A percentile compares a stretch with the other conserved stretches of the same genome.
Evolutionary conservation across 35 echinoderm and acorn worm genomes (phyloP).

Genomic region (Lytechinus pictus): DNA sequence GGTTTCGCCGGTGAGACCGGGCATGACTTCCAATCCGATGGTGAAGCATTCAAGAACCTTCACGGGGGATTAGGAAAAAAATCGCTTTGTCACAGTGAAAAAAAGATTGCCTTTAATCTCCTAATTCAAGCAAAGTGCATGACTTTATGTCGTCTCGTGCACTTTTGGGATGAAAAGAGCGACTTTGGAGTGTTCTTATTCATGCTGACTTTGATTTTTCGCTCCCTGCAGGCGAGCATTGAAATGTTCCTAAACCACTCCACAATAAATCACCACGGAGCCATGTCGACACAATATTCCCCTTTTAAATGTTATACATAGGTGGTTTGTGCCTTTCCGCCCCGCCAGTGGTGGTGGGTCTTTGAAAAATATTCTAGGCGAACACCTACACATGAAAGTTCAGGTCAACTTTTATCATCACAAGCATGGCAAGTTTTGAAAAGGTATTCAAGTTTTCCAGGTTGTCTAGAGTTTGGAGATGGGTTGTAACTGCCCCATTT

Average conservation of each 20-base stretch:
- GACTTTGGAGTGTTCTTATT: not conserved
- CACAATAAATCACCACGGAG: not conserved
- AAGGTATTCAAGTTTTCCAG: not conserved
- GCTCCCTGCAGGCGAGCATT: not conserved
- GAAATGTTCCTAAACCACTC: not conserved
- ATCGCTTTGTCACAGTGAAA: not conserved
- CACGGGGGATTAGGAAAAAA: not conserved
- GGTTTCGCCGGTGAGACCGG: too few species aligned
- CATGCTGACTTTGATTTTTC: not conserved
- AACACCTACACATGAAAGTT: not conserved
- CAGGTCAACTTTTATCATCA: not conserved
- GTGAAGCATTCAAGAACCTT: not conserved
- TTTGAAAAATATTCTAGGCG: not conserved
- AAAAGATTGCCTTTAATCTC: not conserved
- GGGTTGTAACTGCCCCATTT: not conserved
- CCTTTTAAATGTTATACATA: not conserved
- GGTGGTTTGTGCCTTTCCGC: not conserved
- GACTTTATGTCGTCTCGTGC: conserved; percentile 9
- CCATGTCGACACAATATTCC: not conserved
- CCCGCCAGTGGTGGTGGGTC: not conserved
- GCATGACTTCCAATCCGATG: not conserved
- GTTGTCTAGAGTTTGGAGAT: not conserved
- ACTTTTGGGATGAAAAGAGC: not conserved
- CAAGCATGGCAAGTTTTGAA: not conserved
- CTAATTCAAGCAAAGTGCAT: conserved; percentile 18